A percentile compares a stretch with the other conserved stretches of the same genome.
Evolutionary conservation across 53 echinoderm and acorn worm genomes (phyloP).

Genomic region (Antedon mediterranea): DNA sequence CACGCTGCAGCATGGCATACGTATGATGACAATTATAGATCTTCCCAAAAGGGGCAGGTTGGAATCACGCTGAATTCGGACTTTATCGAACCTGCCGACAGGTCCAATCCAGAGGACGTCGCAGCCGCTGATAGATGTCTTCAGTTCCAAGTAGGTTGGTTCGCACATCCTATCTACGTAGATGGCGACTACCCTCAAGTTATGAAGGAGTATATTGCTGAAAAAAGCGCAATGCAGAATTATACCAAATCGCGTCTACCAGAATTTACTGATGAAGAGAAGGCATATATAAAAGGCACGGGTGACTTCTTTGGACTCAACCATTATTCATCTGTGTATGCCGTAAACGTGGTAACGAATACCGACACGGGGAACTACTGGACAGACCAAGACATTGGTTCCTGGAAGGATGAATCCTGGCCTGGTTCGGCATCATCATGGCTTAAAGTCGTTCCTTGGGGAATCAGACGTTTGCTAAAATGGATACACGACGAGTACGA

Average conservation of each 20-base stretch:
- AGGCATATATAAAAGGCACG: constrained; percentile 33
- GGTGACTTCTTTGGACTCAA: constrained; percentile 85
- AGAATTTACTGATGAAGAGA: constrained; percentile 53
- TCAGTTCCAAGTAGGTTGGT: constrained; percentile 72
- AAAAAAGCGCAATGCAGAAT: constrained; percentile 57
- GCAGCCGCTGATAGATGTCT: constrained; percentile 45
- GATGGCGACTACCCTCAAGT: constrained; percentile 74
- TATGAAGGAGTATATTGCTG: constrained; percentile 64
- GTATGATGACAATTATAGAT: constrained; percentile 33
- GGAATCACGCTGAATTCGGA: constrained; percentile 71
- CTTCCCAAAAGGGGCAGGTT: constrained; percentile 38
- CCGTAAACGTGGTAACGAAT: constrained; percentile 20
- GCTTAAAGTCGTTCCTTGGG: constrained; percentile 80
- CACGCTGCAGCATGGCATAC: constrained; percentile 65
- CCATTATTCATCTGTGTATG: constrained; percentile 55
- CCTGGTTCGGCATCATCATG: constrained; percentile 51
- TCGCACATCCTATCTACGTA: constrained; percentile 63
- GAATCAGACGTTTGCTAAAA: constrained; percentile 43
- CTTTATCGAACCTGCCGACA: constrained; percentile 46
- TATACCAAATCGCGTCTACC: constrained; percentile 52
- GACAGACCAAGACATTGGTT: constrained; percentile 41
- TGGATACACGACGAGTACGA: constrained; percentile 62
- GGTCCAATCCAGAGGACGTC: constrained; percentile 16
- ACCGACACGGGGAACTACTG: constrained; percentile 42
- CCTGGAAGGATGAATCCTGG: constrained; percentile 51